A percentile compares a stretch with the other conserved stretches of the same genome.
These are phyloP conservation scores for Molossus molossus DNA, from an alignment of 2,797 vertebrate species.

Conservation along the genomic window DNA sequence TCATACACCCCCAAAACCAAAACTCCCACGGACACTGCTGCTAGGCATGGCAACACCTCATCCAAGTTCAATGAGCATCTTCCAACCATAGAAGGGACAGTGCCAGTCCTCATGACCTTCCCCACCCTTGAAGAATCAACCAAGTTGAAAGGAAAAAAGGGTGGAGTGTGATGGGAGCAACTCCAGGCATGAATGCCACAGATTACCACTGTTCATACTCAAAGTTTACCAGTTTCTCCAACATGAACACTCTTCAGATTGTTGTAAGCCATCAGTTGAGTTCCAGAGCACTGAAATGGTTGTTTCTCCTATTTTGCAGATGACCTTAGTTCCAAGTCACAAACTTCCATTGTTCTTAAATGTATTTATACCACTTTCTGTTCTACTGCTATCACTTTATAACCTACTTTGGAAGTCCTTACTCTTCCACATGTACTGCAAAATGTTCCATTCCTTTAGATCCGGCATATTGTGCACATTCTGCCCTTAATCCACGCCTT, in stretches of 20 bases:
- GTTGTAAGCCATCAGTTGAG: neutral
- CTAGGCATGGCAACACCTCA: neutral
- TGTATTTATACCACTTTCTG: neutral
- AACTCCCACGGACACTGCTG: neutral
- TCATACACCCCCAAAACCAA: neutral
- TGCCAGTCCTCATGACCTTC: neutral
- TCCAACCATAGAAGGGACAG: neutral
- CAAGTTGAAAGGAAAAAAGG: neutral
- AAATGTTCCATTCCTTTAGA: neutral
- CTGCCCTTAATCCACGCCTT: neutral
- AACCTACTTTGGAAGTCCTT: neutral
- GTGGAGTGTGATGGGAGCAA: neutral
- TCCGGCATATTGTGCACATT: neutral
- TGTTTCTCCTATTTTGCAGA: constrained; percentile 3
- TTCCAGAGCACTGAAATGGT: neutral
- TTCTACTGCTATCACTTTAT: neutral
- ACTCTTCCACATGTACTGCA: neutral
- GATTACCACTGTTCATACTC: neutral
- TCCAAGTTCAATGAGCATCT: neutral
- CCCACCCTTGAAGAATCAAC: neutral
- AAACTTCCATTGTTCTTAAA: neutral
- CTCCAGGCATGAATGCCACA: neutral
- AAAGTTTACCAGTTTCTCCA: constrained; percentile 4
- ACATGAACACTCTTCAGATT: constrained; percentile 25
- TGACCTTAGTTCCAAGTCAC: neutral